Evolutionary conservation across 2,113 vertebrate species (phyloP), one percentile per base, ranked within the genome.

Genomic region (Xenus cinereus): DNA sequence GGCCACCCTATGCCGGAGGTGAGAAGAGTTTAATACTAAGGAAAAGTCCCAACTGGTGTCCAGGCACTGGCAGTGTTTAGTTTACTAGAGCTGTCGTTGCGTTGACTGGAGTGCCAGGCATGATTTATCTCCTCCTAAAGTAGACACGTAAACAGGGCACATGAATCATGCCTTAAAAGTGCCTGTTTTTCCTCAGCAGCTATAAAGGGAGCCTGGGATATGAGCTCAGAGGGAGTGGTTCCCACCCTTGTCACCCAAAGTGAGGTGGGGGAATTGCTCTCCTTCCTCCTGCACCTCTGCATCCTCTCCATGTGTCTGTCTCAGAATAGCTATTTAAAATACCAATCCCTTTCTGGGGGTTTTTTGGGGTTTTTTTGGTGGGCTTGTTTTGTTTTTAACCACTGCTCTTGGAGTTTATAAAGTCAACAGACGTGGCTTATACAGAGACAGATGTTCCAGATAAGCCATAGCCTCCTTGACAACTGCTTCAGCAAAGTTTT

Each of bases 131-230:
- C 84, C 95, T 91, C 75, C 85, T 72, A 8, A 79, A 53, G 71
- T 19, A 96, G 94, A 78, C 85, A 39, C 8, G 48, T 91, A 95
- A 97, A 92, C 96, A 91, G 90, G 75, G 92, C 79, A 66, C 94
- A 24, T 95, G 95, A 96, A 97, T 97, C 96, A 96, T 85, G 81
- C 96, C 96, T 92, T 93, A 87, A 76, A 97, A 97, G 94, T 66
- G 92, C 96, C 95, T 93, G 82, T 76, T 90, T 93, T 92, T 89
- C 78, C 81, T 77, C 84, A 23, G 73, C 3, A 16, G 62, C 96
- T 77, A 14, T 78, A 78, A 93, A 94, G 94, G 84, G 84, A 97
- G 84, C 50, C 59, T 41, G 95, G 91, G 96, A 18, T 45, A 75
- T 96, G 95, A 96, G 94, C 82, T 96, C 95, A 92, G 74, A 5